A percentile compares a stretch with the other conserved stretches of the same genome.
phyloP scores from a whole-genome alignment of 1,140 invertebrate species.

The Brachionus rotundiformis region DNA sequence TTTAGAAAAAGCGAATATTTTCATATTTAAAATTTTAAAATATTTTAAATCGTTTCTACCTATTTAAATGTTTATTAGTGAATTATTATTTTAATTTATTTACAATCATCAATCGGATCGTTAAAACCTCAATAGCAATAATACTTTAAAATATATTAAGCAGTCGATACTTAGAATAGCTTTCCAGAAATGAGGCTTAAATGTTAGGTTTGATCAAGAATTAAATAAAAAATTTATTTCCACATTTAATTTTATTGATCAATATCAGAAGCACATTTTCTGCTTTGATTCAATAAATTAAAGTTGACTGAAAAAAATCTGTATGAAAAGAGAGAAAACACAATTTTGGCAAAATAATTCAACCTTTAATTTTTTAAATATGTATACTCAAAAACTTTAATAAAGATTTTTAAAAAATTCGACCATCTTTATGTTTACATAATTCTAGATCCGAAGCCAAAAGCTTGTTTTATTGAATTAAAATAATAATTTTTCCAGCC shows the following conservation, averaged over 20 bases:
- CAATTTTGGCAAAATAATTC: neutral
- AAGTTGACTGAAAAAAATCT: too few species aligned
- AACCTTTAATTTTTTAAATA: neutral
- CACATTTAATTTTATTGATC: neutral
- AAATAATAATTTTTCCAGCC: conserved; percentile 92
- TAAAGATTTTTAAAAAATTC: conserved; percentile 1
- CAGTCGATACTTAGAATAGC: neutral
- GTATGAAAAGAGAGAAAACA: neutral
- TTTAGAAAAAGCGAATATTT: too few species aligned
- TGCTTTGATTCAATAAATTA: neutral
- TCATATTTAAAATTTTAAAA: too few species aligned
- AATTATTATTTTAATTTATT: too few species aligned
- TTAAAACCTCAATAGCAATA: too few species aligned
- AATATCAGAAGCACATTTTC: conserved; percentile 9
- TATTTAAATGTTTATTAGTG: too few species aligned
- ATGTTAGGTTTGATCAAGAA: neutral
- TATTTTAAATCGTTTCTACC: too few species aligned
- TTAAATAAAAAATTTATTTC: neutral
- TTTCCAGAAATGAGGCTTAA: neutral
- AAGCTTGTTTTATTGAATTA: conserved; percentile 84
- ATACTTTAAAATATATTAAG: too few species aligned
- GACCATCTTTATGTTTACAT: conserved; percentile 59
- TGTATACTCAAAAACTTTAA: neutral
- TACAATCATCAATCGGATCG: too few species aligned
- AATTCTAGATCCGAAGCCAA: conserved; percentile 82